Evolutionary conservation across 2,797 vertebrate species (phyloP).

Genomic region (Aldrovandia affinis): DNA sequence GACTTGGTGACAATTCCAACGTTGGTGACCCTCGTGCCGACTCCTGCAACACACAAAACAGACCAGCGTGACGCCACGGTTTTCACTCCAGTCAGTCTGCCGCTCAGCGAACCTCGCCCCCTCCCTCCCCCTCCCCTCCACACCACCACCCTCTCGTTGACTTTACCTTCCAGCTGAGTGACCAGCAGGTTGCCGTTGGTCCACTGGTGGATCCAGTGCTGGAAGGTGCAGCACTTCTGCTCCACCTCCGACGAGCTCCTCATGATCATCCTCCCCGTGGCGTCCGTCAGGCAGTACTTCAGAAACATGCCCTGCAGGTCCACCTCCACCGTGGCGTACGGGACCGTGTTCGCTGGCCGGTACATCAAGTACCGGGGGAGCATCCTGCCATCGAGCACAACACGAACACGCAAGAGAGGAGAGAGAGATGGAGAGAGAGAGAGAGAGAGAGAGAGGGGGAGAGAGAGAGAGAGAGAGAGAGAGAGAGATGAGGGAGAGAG

Average conservation of each 20-base stretch:
- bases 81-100: neutral
- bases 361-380: slow-evolving; percentile 89
- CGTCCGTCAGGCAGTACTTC: slow-evolving; percentile 76
- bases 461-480: neutral
- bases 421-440: neutral
- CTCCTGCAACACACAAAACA: slow-evolving; percentile 76
- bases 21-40: slow-evolving; percentile 88
- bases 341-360: slow-evolving; percentile 87
- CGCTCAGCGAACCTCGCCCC: neutral
- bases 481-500: too few relatives aligned
- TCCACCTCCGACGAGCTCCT: slow-evolving; percentile 68
- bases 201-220: slow-evolving; percentile 97
- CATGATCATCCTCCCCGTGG: slow-evolving; percentile 60
- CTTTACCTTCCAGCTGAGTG: slow-evolving; percentile 86
- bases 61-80: neutral
- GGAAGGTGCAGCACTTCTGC: slow-evolving; percentile 88
- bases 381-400: slow-evolving; percentile 69
- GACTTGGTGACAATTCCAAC: slow-evolving; percentile 86
- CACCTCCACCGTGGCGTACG: slow-evolving; percentile 87
- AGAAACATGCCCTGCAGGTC: slow-evolving; percentile 78
- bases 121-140: too few relatives aligned
- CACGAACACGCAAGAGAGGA: neutral
- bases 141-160: neutral
- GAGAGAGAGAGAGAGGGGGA: too few relatives aligned
- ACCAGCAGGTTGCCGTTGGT: slow-evolving; percentile 90